Percentiles rank a stretch among this genome's conserved stretches.
Evolutionary conservation across 2,888 invertebrate genomes (phyloP).

Genomic region (Epinotia ramella): DNA sequence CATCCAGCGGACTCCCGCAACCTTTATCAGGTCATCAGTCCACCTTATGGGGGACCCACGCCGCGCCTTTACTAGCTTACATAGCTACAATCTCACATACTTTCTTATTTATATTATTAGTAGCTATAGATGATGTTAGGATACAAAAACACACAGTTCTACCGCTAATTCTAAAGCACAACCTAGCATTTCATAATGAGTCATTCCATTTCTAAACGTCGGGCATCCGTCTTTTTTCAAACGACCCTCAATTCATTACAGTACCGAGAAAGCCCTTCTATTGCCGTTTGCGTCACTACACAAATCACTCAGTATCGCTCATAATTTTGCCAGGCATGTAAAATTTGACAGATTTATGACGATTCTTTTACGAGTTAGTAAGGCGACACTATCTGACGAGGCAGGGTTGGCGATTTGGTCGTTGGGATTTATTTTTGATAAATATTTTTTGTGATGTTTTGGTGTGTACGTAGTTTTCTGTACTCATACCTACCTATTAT

Average conservation of each 20-base stretch:
- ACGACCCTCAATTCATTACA: slow-evolving; percentile 15
- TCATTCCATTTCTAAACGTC: background rate
- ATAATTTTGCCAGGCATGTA: slow-evolving; percentile 72
- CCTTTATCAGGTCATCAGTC: too few relatives aligned
- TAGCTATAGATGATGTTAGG: too few relatives aligned
- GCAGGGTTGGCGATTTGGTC: slow-evolving; percentile 29
- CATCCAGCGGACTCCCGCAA: too few relatives aligned
- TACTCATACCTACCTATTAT: too few relatives aligned
- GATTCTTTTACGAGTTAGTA: slow-evolving; percentile 69
- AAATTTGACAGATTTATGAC: slow-evolving; percentile 78
- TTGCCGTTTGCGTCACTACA: slow-evolving; percentile 50
- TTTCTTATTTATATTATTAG: too few relatives aligned
- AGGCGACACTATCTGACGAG: slow-evolving; percentile 43
- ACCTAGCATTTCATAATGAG: slow-evolving; percentile 14
- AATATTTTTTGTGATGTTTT: background rate
- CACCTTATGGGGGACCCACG: too few relatives aligned
- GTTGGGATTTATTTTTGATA: slow-evolving; percentile 23
- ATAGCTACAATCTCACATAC: too few relatives aligned
- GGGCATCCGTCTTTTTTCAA: background rate
- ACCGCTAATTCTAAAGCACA: background rate
- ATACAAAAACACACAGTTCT: too few relatives aligned
- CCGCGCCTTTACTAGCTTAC: too few relatives aligned
- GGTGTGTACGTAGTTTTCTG: background rate
- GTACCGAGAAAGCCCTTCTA: slow-evolving; percentile 27
- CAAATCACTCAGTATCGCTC: slow-evolving; percentile 76